A percentile compares a stretch with the other conserved stretches of the same genome.
Evolutionary conservation across 2,888 invertebrate species (phyloP).

Genomic region (Nomada flava): DNA sequence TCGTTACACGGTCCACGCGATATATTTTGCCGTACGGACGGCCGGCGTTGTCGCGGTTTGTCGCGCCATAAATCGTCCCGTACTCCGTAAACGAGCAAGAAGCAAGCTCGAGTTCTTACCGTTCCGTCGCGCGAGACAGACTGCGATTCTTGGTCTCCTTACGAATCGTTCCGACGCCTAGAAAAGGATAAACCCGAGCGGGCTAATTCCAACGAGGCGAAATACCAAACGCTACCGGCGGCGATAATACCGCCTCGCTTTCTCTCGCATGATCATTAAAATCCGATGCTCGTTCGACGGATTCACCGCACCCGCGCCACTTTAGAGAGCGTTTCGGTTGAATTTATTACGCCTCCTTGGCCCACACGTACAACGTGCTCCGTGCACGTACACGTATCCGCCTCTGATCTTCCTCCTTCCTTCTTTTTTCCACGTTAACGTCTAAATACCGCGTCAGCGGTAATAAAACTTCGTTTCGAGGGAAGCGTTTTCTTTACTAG

Average conservation of each 20-base stretch:
- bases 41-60: constrained; percentile 33
- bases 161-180: constrained; percentile 44
- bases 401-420: constrained; percentile 2
- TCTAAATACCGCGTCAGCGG: constrained; percentile 29
- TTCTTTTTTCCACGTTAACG: constrained; percentile 22
- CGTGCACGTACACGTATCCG: constrained; percentile 13
- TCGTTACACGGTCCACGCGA: constrained; percentile 40
- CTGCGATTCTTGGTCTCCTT: constrained; percentile 35
- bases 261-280: constrained; percentile 62
- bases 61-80: constrained; percentile 53
- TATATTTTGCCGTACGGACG: constrained; percentile 53
- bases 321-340: constrained; percentile 46
- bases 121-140: constrained; percentile 34
- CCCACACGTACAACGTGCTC: constrained; percentile 18
- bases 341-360: constrained; percentile 57
- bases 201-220: constrained; percentile 55
- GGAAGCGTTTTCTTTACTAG: constrained; percentile 1
- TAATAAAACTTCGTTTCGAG: constrained; percentile 16
- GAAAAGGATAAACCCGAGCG: constrained; percentile 59
- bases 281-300: constrained; percentile 39
- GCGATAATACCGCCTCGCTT: constrained; percentile 57
- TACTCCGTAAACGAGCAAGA: constrained; percentile 59
- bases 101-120: constrained; percentile 52
- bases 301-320: constrained; percentile 57
- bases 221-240: constrained; percentile 46